These are phyloP conservation scores for Cryptophagus acutangulus DNA, from an alignment of 2,888 invertebrate species.

Conservation along the genomic window DNA sequence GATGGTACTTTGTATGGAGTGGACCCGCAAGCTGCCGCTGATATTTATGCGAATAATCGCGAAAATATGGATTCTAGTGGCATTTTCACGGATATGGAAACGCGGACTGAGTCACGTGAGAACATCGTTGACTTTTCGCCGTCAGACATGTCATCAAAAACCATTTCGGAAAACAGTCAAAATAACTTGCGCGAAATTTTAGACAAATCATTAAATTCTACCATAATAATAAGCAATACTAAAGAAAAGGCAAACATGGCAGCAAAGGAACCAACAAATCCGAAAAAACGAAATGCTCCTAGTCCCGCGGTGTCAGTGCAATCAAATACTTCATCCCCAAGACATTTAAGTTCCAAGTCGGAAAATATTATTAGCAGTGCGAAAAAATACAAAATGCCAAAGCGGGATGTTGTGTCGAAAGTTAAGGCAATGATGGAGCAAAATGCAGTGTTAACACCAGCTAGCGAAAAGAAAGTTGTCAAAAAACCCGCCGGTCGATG, in stretches of 20 bases:
- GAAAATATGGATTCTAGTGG: slow-evolving; percentile 91
- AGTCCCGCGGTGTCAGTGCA: slow-evolving; percentile 40
- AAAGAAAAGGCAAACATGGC: slow-evolving; percentile 11
- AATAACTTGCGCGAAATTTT: slow-evolving; percentile 34
- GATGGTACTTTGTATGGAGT: slow-evolving; percentile 84
- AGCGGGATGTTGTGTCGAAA: slow-evolving; percentile 70
- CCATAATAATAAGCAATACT: slow-evolving; percentile 2
- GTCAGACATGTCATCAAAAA: slow-evolving; percentile 56
- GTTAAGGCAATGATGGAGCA: slow-evolving; percentile 67
- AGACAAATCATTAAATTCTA: slow-evolving; percentile 17
- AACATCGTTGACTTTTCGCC: slow-evolving; percentile 56
- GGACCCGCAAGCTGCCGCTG: slow-evolving; percentile 51
- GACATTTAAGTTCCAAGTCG: slow-evolving; percentile 26
- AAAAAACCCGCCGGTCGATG: slow-evolving; percentile 65
- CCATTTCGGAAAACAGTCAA: slow-evolving; percentile 54
- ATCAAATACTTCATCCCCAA: slow-evolving; percentile 37
- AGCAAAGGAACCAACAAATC: slow-evolving; percentile 20
- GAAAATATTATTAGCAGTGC: slow-evolving; percentile 55
- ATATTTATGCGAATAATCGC: slow-evolving; percentile 51
- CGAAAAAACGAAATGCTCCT: slow-evolving; percentile 38
- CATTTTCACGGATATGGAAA: slow-evolving; percentile 81
- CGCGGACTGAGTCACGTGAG: slow-evolving; percentile 21
- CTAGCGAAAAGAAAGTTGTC: slow-evolving; percentile 53
- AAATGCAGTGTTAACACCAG: slow-evolving; percentile 48
- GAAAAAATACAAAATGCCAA: slow-evolving; percentile 74